Conservation (phyloP, 2,113 vertebrate species). For the Salvator merianae region DNA sequence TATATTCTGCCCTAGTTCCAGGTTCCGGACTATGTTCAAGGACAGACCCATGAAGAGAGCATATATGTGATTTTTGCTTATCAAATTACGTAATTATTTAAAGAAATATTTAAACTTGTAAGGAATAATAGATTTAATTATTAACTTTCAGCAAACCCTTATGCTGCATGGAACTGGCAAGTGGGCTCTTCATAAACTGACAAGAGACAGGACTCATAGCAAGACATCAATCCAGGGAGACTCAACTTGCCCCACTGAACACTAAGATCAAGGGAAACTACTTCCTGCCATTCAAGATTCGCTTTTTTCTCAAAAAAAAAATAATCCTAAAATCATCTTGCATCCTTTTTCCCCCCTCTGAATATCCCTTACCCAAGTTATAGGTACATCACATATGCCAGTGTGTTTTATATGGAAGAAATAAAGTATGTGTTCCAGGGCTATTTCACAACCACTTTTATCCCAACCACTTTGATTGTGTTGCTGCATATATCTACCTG, state of each 20-base stretch:
- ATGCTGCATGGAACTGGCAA: slow-evolving; percentile 51
- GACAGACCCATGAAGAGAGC: too few species aligned
- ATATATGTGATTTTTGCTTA: slow-evolving; percentile 72
- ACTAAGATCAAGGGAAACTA: not conserved
- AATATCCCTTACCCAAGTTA: too few species aligned
- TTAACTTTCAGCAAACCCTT: slow-evolving; percentile 62
- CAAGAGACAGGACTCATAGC: slow-evolving; percentile 15
- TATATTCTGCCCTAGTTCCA: too few species aligned
- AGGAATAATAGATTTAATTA: slow-evolving; percentile 72
- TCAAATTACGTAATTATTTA: slow-evolving; percentile 75
- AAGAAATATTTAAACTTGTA: slow-evolving; percentile 73
- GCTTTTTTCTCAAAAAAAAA: slow-evolving; percentile 22
- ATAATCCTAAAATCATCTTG: not conserved
- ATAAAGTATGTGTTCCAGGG: not conserved
- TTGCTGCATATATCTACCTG: too few species aligned
- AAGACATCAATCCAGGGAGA: not conserved
- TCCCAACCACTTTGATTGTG: too few species aligned
- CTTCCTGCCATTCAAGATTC: not conserved
- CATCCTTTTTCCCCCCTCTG: slow-evolving; percentile 3
- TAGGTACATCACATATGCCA: too few species aligned
- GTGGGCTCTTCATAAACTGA: slow-evolving; percentile 33
- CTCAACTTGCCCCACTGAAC: not conserved
- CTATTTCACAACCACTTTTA: too few species aligned
- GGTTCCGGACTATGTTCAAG: too few species aligned
- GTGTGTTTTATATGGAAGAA: not conserved